Evolutionary conservation across 2,888 invertebrate species (phyloP), one percentile per base, ranked within the genome.

Genomic region (Drosophila merina): DNA sequence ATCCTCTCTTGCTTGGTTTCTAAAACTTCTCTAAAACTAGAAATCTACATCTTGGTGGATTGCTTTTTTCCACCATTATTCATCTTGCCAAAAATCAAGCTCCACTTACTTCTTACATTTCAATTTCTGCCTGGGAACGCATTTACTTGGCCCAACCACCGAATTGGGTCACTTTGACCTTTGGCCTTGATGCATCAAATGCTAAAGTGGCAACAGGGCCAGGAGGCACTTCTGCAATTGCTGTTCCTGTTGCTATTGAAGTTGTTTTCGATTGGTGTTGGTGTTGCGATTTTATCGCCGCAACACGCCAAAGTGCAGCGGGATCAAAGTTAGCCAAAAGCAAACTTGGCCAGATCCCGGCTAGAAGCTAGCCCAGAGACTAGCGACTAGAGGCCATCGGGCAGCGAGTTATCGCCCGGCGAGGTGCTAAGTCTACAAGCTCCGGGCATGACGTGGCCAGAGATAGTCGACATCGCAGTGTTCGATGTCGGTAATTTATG

Each of bases 401-500:
- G 51, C 44, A 45, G 26, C 71, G 67, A 84, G 78, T 77, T 88
- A 86, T 86, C 86, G 72, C 45, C 73, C 47, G 48, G 68, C 54
- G 57, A 83, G 88, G 82, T 83, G 82, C 82, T 83, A 84, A 84
- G 86, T 88, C 86, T 88, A 84, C 83, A 88, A 80, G 88, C 77
- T 57, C 47, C 58, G 69, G 56, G 70, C 86, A 86, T 80, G 88
- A 86, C 82, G 79, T 85, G 63, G 55, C 50, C 55, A 42, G 69
- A 62, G 84, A 88, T 84, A 82, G 50, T 57, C 50, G 55, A 56
- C 52, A 51, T 47, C 42, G 70, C 60, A 48, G 76, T 82, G 76
- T 82, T 85, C 80, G 75, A 86, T 86, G 82, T 87, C 79, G 72
- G 84, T 89, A 88, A 90, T 90, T 90, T 90, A 90, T 90, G 90